Conservation (phyloP, 2,888 invertebrate species). For the Dicroscelio sp. region DNA sequence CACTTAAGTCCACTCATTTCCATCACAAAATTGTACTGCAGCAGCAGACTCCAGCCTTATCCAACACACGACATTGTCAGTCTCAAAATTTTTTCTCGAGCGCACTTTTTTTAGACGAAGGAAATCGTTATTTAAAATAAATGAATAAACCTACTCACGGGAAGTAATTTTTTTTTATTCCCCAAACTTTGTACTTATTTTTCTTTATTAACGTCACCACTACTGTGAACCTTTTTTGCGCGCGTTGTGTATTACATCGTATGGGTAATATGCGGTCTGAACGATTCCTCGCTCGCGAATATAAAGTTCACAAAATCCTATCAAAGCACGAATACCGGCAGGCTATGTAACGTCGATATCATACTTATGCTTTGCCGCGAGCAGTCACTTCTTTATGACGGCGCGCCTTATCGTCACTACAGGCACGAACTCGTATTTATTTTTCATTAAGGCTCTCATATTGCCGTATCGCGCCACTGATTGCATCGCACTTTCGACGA, state of each 20-base stretch:
- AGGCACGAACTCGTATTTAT: constrained; percentile 86
- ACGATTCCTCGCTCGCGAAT: constrained; percentile 68
- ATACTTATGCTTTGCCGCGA: constrained; percentile 77
- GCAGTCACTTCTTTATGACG: constrained; percentile 74
- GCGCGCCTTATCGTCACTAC: constrained; percentile 79
- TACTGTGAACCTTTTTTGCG: constrained; percentile 26
- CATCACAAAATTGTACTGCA: no score
- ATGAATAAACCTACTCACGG: no score
- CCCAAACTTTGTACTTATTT: constrained; percentile 41
- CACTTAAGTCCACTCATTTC: no score
- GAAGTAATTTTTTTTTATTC: constrained; percentile 43
- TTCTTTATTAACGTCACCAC: constrained; percentile 52
- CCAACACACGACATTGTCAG: no score
- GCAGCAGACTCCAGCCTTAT: no score
- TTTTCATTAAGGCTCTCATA: constrained; percentile 83
- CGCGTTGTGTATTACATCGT: constrained; percentile 57
- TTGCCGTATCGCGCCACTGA: constrained; percentile 70
- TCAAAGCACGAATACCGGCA: constrained; percentile 66
- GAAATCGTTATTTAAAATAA: no score
- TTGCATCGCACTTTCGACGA: constrained; percentile 70
- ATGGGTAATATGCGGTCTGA: constrained; percentile 61
- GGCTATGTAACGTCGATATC: constrained; percentile 70
- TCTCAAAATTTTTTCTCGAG: no score
- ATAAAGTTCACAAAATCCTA: constrained; percentile 81
- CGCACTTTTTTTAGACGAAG: no score